Evolutionary conservation across 2,888 invertebrate species (phyloP).

Genomic region (Polyommatus icarus): DNA sequence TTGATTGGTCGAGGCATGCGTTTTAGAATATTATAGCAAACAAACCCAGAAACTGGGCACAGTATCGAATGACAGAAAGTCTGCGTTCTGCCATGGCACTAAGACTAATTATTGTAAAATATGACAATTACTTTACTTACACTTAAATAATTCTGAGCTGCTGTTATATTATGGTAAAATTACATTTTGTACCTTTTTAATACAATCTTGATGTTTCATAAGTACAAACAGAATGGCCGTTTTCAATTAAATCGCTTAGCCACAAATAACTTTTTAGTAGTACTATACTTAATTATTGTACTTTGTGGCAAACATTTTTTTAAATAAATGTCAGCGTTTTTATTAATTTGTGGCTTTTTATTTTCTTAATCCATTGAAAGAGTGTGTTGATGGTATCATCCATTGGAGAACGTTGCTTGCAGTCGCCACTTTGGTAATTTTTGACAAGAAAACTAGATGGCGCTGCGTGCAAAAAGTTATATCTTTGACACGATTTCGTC

Average conservation of each 20-base stretch:
- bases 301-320: background rate
- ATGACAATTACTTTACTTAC: background rate
- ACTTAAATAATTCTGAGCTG: background rate
- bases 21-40: no score
- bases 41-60: no score
- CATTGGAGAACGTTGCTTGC: background rate
- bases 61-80: background rate
- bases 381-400: background rate
- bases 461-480: background rate
- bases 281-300: background rate
- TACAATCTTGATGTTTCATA: background rate
- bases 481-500: background rate
- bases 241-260: background rate
- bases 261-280: background rate
- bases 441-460: background rate
- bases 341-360: background rate
- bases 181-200: background rate
- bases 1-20: no score
- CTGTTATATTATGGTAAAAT: background rate
- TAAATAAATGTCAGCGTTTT: background rate
- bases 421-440: background rate
- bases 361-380: no score
- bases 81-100: no score
- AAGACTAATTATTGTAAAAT: background rate
- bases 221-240: background rate